Base-by-base conservation (phyloP, 2,797 vertebrate genomes). In the Rhinophrynus dorsalis region DNA sequence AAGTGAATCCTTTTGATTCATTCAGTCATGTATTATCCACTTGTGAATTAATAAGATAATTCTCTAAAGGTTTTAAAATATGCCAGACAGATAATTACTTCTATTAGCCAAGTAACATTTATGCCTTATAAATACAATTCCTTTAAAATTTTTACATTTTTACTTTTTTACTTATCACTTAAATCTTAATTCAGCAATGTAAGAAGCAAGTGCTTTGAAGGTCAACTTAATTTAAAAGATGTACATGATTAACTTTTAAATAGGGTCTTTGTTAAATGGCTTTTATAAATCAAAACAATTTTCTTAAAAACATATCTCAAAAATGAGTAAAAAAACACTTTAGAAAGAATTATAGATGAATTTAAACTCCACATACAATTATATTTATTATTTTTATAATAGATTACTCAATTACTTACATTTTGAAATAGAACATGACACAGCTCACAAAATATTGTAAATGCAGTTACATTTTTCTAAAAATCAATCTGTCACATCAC, bases 1-100 rank as follows among this genome's bases (percentile, higher is more conserved):
- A 74, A 77, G 81, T 77, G 75, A 84, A 82, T 85, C 63, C 75
- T 74, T 84, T 62, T 81, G 67, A 85, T 88, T 85, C 77, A 88
- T 86, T 82, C 86, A 79, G 80, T 84, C 87, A 89, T 84, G 83
- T 74, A 83, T 86, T 86, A 88, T 80, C 75, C 78, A 89, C 83
- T 85, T 85, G 82, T 88, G 83, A 82, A 72, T 83, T 82, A 64
- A 73, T 80, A 83, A 67, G 68, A 79, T 79, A 68, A 77, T 66
- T 77, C 75, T 84, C 75, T 74, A 75, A 74, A 76, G 71, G 77
- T 76, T 77, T 45, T 80, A 69, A 77, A 74, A 61, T 66, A 65
- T 80, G 65, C 80, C 78, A 74, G 78, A 81, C 26, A 82, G 82
- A 83, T 86, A 87, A 86, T 88, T 88, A 76, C 67, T 62, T 83